Percentiles rank a stretch among this genome's conserved stretches.
Conservation (phyloP, 2,797 vertebrate genomes). For the Holocentrus rufus region DNA sequence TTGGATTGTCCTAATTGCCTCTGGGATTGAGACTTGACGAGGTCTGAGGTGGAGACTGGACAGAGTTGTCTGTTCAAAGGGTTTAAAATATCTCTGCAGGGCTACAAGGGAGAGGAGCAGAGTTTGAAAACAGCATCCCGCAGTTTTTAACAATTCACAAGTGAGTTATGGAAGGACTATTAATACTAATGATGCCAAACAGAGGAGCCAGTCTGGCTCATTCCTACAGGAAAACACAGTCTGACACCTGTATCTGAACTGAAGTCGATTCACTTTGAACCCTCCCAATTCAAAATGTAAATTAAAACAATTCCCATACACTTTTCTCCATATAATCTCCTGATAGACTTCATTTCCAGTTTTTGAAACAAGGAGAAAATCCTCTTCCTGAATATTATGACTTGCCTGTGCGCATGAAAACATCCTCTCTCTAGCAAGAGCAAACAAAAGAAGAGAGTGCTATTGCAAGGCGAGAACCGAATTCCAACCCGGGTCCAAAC, state of each 20-base stretch:
- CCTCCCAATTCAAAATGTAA: slow-evolving; percentile 32
- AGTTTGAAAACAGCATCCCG: background rate
- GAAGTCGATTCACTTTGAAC: slow-evolving; percentile 18
- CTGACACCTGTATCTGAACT: slow-evolving; percentile 1
- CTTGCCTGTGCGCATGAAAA: slow-evolving; percentile 46
- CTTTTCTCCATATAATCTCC: slow-evolving; percentile 54
- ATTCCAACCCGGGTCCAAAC: slow-evolving; percentile 74
- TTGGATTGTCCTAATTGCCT: slow-evolving; percentile 84
- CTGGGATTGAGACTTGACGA: slow-evolving; percentile 76
- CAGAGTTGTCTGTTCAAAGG: slow-evolving; percentile 61
- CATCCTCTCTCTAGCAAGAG: slow-evolving; percentile 34
- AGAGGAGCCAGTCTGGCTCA: background rate
- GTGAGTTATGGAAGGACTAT: slow-evolving; percentile 5
- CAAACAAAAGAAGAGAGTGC: slow-evolving; percentile 66
- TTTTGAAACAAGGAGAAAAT: slow-evolving; percentile 35
- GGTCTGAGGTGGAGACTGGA: slow-evolving; percentile 66
- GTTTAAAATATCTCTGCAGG: slow-evolving; percentile 61
- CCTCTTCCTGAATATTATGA: slow-evolving; percentile 39
- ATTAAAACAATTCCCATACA: slow-evolving; percentile 43
- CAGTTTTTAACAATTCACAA: slow-evolving; percentile 21
- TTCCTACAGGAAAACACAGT: background rate
- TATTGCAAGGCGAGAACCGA: slow-evolving; percentile 41
- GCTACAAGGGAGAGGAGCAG: slow-evolving; percentile 25
- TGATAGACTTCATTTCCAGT: slow-evolving; percentile 45
- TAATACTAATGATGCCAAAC: background rate